A percentile compares a stretch with the other conserved stretches of the same genome.
These are phyloP conservation scores for Argyresthia goedartella DNA, from an alignment of 2,888 invertebrate species.

Conservation along the genomic window DNA sequence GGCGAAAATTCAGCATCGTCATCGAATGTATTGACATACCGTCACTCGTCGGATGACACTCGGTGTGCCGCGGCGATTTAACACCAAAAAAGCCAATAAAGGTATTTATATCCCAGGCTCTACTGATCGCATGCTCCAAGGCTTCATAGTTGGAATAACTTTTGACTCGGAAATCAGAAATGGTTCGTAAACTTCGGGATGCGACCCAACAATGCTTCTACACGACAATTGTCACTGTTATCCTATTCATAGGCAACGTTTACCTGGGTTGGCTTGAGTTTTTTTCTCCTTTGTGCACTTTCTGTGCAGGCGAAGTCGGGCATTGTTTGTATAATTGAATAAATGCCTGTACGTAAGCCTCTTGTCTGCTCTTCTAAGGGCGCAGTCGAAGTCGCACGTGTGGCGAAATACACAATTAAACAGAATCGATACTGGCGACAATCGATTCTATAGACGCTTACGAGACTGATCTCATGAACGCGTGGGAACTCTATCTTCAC, in stretches of 20 bases:
- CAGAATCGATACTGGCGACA: slow-evolving; percentile 18
- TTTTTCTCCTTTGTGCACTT: slow-evolving; percentile 46
- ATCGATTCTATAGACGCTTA: slow-evolving; percentile 20
- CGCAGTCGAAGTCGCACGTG: slow-evolving; percentile 19
- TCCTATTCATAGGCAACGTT: slow-evolving; percentile 43
- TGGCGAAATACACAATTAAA: slow-evolving; percentile 18
- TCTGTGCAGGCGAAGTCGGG: slow-evolving; percentile 39
- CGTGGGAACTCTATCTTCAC: slow-evolving; percentile 9
- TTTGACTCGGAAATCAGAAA: slow-evolving; percentile 39
- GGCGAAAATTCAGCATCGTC: not conserved
- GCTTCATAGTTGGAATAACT: slow-evolving; percentile 28
- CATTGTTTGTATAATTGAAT: slow-evolving; percentile 66
- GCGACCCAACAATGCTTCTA: slow-evolving; percentile 4
- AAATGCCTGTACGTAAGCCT: slow-evolving; percentile 48
- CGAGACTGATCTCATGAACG: slow-evolving; percentile 14
- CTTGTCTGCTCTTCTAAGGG: slow-evolving; percentile 22
- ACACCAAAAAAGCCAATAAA: slow-evolving; percentile 28
- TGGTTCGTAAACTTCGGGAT: not conserved
- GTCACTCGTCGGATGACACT: slow-evolving; percentile 13
- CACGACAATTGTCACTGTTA: slow-evolving; percentile 41
- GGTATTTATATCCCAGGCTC: slow-evolving; percentile 25
- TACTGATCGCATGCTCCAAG: not conserved
- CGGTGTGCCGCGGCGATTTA: slow-evolving; percentile 30
- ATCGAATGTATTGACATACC: slow-evolving; percentile 1
- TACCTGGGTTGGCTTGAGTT: slow-evolving; percentile 44